phyloP scores from a whole-genome alignment of 2,888 invertebrate species.

The Pandemis corylana region DNA sequence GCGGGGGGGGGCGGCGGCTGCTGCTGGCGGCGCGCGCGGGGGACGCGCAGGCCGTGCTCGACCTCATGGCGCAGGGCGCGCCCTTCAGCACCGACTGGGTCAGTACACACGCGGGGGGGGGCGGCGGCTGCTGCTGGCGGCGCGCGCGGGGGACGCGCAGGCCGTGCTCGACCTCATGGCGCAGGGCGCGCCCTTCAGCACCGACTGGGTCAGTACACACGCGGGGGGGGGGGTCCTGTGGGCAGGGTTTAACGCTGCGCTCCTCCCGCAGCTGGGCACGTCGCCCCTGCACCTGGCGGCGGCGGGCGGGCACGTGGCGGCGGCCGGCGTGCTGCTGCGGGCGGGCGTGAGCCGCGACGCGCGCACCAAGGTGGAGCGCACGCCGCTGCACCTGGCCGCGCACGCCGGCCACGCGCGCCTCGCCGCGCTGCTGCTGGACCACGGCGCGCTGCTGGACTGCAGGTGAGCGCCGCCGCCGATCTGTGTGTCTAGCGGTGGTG shows the following conservation, averaged over 20 bases:
- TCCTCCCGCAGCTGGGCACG: conserved; percentile 89
- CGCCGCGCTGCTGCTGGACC: conserved; percentile 87
- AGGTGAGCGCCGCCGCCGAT: conserved; percentile 34
- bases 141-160: too few relatives aligned
- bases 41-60: conserved; percentile 89
- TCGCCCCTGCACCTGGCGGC: conserved; percentile 94
- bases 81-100: conserved; percentile 97
- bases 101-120: too few relatives aligned
- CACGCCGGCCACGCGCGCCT: conserved; percentile 92
- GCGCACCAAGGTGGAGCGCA: conserved; percentile 96
- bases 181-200: too few relatives aligned
- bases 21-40: conserved; percentile 92
- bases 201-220: too few relatives aligned
- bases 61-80: conserved; percentile 93
- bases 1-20: conserved; percentile 88
- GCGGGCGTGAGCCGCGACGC: conserved; percentile 96
- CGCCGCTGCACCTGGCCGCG: conserved; percentile 95
- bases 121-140: conserved; percentile 83
- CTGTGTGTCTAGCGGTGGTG: conserved; percentile 19
- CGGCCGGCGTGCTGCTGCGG: conserved; percentile 91
- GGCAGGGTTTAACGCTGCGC: too few relatives aligned
- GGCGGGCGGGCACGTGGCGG: conserved; percentile 91
- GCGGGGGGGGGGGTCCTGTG: too few relatives aligned
- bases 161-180: too few relatives aligned
- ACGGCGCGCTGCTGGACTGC: conserved; percentile 64